Evolutionary conservation across 2,888 invertebrate genomes (phyloP).

Genomic region (Hirtodrosophila cameraria): DNA sequence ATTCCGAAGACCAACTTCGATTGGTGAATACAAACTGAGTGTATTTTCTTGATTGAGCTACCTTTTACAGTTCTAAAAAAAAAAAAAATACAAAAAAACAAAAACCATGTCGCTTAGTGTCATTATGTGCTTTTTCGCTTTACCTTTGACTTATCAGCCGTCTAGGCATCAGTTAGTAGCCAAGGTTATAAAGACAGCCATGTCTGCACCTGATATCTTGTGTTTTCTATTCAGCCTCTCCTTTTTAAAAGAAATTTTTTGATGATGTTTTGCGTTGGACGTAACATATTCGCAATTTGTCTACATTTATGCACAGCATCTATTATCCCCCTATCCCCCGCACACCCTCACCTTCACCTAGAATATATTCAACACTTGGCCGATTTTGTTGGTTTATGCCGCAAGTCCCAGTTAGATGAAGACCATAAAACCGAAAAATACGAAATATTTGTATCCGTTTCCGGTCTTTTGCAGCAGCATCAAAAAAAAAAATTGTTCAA

Average conservation of each 20-base stretch:
- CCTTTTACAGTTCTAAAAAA: no score
- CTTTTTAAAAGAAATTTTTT: conserved; percentile 58
- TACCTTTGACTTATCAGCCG: conserved; percentile 2
- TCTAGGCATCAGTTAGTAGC: neutral
- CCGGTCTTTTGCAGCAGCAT: conserved; percentile 28
- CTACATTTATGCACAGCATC: conserved; percentile 42
- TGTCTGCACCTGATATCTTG: conserved; percentile 31
- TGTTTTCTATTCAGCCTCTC: conserved; percentile 11
- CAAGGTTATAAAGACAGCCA: conserved; percentile 7
- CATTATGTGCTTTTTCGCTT: no score
- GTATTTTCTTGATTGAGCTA: no score
- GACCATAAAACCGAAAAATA: conserved; percentile 62
- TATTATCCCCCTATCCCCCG: no score
- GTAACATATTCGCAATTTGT: conserved; percentile 65
- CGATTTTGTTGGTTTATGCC: conserved; percentile 55
- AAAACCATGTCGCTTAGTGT: no score
- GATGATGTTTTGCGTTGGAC: conserved; percentile 54
- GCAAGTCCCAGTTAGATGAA: conserved; percentile 58
- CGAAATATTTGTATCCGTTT: conserved; percentile 65
- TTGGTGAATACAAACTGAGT: no score
- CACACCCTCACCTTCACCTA: conserved; percentile 16
- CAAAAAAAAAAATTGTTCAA: conserved; percentile 27
- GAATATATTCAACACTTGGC: conserved; percentile 4
- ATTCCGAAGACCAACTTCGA: no score
- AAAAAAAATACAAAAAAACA: no score